phyloP scores from a whole-genome alignment of 2,113 vertebrate genomes.

The Garra rufa region DNA sequence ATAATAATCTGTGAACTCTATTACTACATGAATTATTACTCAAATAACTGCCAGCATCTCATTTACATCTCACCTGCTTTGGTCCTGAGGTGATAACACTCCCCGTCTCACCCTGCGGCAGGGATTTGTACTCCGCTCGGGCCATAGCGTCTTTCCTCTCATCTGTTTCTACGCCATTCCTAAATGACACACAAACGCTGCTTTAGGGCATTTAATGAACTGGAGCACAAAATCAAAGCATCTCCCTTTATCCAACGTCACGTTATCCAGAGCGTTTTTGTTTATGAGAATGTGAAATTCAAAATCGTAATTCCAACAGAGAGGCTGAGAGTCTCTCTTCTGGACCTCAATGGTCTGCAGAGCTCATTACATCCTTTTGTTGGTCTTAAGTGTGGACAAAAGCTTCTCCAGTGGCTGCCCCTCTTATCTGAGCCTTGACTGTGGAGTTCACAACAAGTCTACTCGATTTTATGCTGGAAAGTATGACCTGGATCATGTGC shows the following conservation, averaged over 20 bases:
- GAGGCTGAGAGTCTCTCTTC: slow-evolving; percentile 30
- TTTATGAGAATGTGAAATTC: slow-evolving; percentile 6
- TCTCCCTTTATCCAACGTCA: background rate
- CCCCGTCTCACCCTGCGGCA: slow-evolving; percentile 71
- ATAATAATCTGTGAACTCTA: slow-evolving; percentile 19
- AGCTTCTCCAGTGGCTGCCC: slow-evolving; percentile 22
- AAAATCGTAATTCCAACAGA: slow-evolving; percentile 57
- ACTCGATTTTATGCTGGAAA: slow-evolving; percentile 18
- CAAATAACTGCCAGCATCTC: background rate
- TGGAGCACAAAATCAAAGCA: slow-evolving; percentile 1
- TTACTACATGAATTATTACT: background rate
- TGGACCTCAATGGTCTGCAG: slow-evolving; percentile 54
- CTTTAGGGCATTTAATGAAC: slow-evolving; percentile 38
- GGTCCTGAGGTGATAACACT: slow-evolving; percentile 66
- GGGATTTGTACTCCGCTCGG: slow-evolving; percentile 84
- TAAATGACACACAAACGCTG: slow-evolving; percentile 57
- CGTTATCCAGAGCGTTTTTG: background rate
- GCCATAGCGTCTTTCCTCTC: slow-evolving; percentile 74
- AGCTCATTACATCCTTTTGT: slow-evolving; percentile 65
- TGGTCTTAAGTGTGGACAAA: slow-evolving; percentile 33
- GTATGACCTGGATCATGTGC: background rate
- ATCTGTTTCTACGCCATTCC: slow-evolving; percentile 77
- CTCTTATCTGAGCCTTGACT: background rate
- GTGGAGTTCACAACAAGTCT: background rate
- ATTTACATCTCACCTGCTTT: slow-evolving; percentile 74